Percentiles rank a stretch among this genome's conserved stretches.
Evolutionary conservation across 2,797 vertebrate genomes (phyloP).

Genomic region (Denticeps clupeoides): DNA sequence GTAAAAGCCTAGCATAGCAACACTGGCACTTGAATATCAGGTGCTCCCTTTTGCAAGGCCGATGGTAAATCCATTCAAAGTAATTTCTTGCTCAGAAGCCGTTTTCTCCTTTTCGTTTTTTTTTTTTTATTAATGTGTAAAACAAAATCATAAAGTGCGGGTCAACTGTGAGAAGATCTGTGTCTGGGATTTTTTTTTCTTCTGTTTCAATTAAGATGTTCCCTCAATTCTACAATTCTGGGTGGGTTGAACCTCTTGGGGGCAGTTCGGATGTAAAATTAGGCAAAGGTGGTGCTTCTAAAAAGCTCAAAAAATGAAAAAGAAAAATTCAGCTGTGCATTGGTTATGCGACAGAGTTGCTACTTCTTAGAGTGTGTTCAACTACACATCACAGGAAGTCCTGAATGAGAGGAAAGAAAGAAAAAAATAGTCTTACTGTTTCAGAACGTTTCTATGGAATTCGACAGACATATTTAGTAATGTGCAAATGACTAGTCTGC

Average conservation of each 20-base stretch:
- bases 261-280: constrained; percentile 21
- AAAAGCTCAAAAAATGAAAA: constrained; percentile 20
- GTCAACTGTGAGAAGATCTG: constrained; percentile 69
- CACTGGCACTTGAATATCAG: constrained; percentile 80
- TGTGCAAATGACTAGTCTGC: constrained; percentile 31
- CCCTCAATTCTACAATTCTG: constrained; percentile 29
- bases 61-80: constrained; percentile 62
- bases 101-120: constrained; percentile 38
- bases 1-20: constrained; percentile 84
- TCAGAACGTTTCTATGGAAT: constrained; percentile 38
- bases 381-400: constrained; percentile 53
- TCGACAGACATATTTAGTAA: constrained; percentile 34
- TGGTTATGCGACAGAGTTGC: constrained; percentile 41
- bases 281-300: constrained; percentile 32
- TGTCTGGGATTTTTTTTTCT: constrained; percentile 29
- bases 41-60: constrained; percentile 72
- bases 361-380: constrained; percentile 47
- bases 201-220: constrained; percentile 18
- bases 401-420: constrained; percentile 46
- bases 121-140: constrained; percentile 44
- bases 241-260: constrained; percentile 26
- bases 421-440: constrained; percentile 46
- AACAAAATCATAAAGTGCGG: constrained; percentile 81
- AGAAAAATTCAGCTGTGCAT: constrained; percentile 35
- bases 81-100: constrained; percentile 85